Percentiles rank a stretch among this genome's conserved stretches.
phyloP scores from a whole-genome alignment of 2,797 vertebrate genomes.

The Lepilemur ruficaudatus region DNA sequence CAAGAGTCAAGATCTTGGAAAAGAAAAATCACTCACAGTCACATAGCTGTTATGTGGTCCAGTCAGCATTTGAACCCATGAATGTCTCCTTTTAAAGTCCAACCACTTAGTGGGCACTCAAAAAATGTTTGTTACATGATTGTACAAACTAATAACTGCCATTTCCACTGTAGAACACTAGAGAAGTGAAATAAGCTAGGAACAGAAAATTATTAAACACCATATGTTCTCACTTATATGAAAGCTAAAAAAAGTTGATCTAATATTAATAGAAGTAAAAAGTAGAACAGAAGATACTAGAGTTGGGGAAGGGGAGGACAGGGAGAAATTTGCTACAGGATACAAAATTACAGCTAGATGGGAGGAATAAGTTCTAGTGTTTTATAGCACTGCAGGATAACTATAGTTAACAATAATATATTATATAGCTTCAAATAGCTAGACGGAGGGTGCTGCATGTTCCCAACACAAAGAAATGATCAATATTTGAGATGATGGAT shows the following conservation, averaged over 20 bases:
- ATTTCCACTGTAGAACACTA: not conserved
- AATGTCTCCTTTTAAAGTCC: not conserved
- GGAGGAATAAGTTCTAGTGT: not conserved
- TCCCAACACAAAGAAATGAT: not conserved
- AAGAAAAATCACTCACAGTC: not conserved
- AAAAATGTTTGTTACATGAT: not conserved
- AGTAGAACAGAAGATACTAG: not conserved
- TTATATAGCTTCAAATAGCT: not conserved
- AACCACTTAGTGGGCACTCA: not conserved
- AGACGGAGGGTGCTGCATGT: not conserved
- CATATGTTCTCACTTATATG: not conserved
- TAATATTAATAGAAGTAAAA: not conserved
- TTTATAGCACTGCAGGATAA: not conserved
- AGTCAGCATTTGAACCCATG: not conserved
- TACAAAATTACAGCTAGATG: not conserved
- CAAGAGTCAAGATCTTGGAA: not conserved
- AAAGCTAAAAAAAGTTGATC: not conserved
- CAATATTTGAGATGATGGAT: not conserved
- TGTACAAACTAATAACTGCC: not conserved
- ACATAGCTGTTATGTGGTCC: not conserved
- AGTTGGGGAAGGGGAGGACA: not conserved
- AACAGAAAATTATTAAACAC: not conserved
- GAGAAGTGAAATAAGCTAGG: not conserved
- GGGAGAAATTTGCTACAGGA: not conserved
- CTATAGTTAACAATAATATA: not conserved